Evolutionary conservation across 1,140 invertebrate species (phyloP), one percentile per base, ranked within the genome.

Genomic region (Venustaconcha ellipsiformis): DNA sequence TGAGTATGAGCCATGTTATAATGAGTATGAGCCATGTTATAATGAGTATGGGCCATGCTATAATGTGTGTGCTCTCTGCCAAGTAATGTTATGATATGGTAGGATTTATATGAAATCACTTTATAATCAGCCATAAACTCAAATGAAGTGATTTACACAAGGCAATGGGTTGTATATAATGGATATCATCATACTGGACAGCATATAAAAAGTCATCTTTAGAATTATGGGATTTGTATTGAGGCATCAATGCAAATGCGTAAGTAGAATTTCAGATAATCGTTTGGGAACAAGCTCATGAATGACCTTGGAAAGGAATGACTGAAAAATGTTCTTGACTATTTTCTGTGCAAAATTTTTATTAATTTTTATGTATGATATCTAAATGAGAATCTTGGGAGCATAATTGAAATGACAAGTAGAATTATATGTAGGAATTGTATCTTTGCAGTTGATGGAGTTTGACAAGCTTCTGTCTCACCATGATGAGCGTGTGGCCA

Each of bases 381-480:
- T 48, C 37, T 8, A 8, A 48, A 48, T 48, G 37, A 48, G 37
- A 48, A 48, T 48, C 11, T 48, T 48, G 11, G 37, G 37, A 48
- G 37, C 11, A 48, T 48, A 11, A 48, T 11, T 0, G 6, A 48
- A 48, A 48, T 48, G 11, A 48, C 6, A 48, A 48, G 37, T 6
- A 48, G 37, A 48, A 48, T 48, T 48, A 48, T 8, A 11, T 48
- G 37, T 48, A 48, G 37, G 37, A 48, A 48, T 55, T 63, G 72
- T 37, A 12, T 57, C 30, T 57, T 84, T 83, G 20, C 74, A 88
- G 86, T 71, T 88, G 48, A 84, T 78, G 58, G 84, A 88, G 68
- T 88, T 88, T 82, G 80, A 83, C 57, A 73, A 76, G 12, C 76
- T 88, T 17, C 72, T 88, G 20, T 80, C 80, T 14, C 87, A 88